Evolutionary conservation across 2,113 vertebrate species (phyloP).

Genomic region (Bufo gargarizans): DNA sequence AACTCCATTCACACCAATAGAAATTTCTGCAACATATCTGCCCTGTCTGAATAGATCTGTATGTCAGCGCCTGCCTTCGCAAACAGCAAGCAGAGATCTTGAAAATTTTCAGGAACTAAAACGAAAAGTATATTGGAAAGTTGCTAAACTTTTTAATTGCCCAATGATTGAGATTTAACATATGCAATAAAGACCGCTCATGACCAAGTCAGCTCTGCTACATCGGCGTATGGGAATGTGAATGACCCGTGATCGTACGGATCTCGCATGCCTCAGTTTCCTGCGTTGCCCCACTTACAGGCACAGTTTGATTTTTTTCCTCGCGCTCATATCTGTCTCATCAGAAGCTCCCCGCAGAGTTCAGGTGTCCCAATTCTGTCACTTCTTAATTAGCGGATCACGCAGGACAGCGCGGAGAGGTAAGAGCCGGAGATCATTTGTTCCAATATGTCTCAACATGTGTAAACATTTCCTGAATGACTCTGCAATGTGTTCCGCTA

Average conservation of each 20-base stretch:
- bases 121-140: no score
- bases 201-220: neutral
- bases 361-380: slow-evolving; percentile 53
- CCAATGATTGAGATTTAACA: neutral
- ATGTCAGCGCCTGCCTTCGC: no score
- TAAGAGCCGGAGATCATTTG: neutral
- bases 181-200: neutral
- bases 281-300: slow-evolving; percentile 34
- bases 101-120: no score
- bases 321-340: slow-evolving; percentile 21
- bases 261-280: neutral
- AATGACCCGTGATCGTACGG: neutral
- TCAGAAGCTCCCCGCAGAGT: slow-evolving; percentile 34
- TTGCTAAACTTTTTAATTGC: no score
- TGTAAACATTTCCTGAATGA: slow-evolving; percentile 32
- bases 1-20: no score
- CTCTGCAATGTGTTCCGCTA: neutral
- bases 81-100: no score
- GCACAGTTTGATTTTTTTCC: neutral
- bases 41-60: no score
- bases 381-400: slow-evolving; percentile 50
- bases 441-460: slow-evolving; percentile 23
- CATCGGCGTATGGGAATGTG: neutral
- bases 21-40: no score
- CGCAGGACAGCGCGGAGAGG: neutral